These are phyloP conservation scores for Macrosiphum euphorbiae DNA, from an alignment of 2,888 invertebrate genomes.

Conservation along the genomic window DNA sequence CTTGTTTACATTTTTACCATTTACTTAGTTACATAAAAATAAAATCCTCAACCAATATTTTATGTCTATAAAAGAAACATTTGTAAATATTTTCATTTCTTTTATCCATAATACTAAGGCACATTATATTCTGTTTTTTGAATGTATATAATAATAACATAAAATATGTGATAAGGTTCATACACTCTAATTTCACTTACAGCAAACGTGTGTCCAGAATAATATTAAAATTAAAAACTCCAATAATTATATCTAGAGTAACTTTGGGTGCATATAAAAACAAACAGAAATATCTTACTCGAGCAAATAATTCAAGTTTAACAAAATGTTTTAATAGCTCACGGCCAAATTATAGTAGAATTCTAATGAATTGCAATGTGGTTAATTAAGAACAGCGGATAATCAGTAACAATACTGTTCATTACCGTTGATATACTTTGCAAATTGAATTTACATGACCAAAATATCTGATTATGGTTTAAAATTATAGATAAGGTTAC, in stretches of 20 bases:
- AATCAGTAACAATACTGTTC: constrained; percentile 25
- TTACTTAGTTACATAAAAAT: neutral
- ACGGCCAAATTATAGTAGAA: neutral
- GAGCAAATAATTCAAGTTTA: neutral
- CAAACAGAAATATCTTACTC: neutral
- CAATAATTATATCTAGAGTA: neutral
- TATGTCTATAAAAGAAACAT: neutral
- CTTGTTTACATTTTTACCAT: neutral
- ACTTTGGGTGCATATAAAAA: neutral
- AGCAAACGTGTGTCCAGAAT: neutral
- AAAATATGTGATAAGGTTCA: neutral
- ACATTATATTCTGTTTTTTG: neutral
- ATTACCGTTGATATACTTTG: constrained; percentile 6
- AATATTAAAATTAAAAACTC: neutral
- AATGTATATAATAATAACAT: neutral
- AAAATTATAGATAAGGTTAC: neutral
- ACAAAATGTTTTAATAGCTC: neutral
- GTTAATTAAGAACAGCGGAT: constrained; percentile 21
- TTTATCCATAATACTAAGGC: neutral
- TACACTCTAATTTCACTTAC: neutral
- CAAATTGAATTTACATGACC: constrained; percentile 11
- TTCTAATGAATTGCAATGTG: constrained; percentile 2
- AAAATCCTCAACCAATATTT: neutral
- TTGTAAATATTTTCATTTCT: neutral
- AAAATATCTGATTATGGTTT: neutral